A percentile compares a stretch with the other conserved stretches of the same genome.
phyloP scores from a whole-genome alignment of 2,888 invertebrate genomes.

The Parnassius mnemosyne region DNA sequence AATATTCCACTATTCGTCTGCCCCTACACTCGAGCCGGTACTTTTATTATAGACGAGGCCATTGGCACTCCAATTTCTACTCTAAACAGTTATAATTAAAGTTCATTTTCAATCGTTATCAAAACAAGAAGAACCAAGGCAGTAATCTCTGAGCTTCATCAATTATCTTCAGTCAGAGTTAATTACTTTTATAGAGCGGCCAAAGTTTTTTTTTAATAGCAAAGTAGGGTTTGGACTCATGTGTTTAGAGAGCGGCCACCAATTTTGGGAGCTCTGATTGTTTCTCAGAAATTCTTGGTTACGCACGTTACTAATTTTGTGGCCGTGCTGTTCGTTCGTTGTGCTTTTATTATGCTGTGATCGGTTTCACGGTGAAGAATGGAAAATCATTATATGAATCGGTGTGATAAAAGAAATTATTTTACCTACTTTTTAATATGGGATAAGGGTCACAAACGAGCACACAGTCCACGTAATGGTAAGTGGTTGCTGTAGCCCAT shows the following conservation, averaged over 20 bases:
- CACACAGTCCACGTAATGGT: too few relatives aligned
- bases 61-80: conserved; percentile 14
- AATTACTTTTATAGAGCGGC: conserved; percentile 79
- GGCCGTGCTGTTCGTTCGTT: conserved; percentile 22
- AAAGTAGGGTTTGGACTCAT: conserved; percentile 46
- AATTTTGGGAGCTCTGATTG: conserved; percentile 44
- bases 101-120: conserved; percentile 33
- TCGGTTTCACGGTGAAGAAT: conserved; percentile 25
- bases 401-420: conserved; percentile 1
- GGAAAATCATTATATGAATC: conserved; percentile 24
- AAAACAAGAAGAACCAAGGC: conserved; percentile 45
- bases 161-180: conserved; percentile 78
- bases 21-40: conserved; percentile 63
- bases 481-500: too few relatives aligned
- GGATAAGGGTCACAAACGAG: too few relatives aligned
- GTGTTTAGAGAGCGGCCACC: conserved; percentile 33
- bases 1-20: conserved; percentile 59
- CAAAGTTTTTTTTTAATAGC: conserved; percentile 51
- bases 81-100: conserved; percentile 26
- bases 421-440: background rate
- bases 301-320: conserved; percentile 32
- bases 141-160: conserved; percentile 78
- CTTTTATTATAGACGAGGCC: conserved; percentile 54
- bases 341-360: conserved; percentile 12
- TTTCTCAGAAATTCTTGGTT: conserved; percentile 48